Conservation (phyloP, 1,140 invertebrate genomes). For the Drosophila pseudoananassae region DNA sequence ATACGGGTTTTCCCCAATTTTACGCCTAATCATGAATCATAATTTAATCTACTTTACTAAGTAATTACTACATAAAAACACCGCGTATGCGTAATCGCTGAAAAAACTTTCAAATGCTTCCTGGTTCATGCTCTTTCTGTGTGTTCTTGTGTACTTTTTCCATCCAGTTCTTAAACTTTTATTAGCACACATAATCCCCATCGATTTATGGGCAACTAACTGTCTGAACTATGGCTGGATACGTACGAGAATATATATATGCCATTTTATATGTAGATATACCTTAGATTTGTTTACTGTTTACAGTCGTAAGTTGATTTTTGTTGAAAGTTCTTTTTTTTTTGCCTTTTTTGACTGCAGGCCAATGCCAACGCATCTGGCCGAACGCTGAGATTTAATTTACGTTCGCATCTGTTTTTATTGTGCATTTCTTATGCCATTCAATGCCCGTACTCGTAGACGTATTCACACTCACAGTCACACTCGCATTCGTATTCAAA, state of each 20-base stretch:
- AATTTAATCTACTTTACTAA: constrained; percentile 2
- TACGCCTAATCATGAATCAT: constrained; percentile 34
- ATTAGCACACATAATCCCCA: constrained; percentile 74
- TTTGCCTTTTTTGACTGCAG: constrained; percentile 38
- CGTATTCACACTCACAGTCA: not conserved
- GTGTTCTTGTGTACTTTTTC: constrained; percentile 30
- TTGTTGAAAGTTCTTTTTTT: constrained; percentile 45
- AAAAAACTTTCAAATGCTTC: constrained; percentile 38
- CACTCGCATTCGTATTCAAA: not conserved
- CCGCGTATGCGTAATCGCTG: constrained; percentile 65
- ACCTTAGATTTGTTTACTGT: constrained; percentile 69
- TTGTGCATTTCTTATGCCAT: constrained; percentile 32
- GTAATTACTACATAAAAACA: constrained; percentile 31
- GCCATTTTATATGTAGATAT: constrained; percentile 6
- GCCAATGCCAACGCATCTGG: constrained; percentile 51
- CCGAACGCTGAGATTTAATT: constrained; percentile 37
- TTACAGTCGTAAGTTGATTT: constrained; percentile 75
- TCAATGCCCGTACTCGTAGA: constrained; percentile 14
- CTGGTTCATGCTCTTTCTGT: constrained; percentile 13
- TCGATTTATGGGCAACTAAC: constrained; percentile 72
- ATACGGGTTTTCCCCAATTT: not conserved
- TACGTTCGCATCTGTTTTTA: constrained; percentile 51
- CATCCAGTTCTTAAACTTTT: constrained; percentile 64
- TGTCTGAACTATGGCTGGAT: constrained; percentile 34
- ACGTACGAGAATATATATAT: not conserved